Conservation (phyloP, 2,797 vertebrate species). For the Potorous gilbertii region DNA sequence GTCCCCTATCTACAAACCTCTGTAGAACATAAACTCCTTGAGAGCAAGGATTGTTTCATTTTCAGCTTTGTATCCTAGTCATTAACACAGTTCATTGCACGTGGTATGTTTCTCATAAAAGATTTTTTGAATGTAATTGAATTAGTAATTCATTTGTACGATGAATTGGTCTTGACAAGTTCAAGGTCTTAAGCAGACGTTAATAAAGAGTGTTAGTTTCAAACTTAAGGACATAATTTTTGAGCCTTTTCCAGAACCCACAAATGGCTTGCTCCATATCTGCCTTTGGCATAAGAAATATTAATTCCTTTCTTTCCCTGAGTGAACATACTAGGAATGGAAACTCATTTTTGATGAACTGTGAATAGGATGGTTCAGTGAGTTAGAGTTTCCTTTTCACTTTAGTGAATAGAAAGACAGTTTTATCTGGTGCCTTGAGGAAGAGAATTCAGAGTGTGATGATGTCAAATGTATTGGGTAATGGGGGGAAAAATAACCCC, state of each 20-base stretch:
- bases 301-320: slow-evolving; percentile 28
- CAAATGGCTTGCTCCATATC: not conserved
- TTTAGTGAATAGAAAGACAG: slow-evolving; percentile 19
- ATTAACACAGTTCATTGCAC: not conserved
- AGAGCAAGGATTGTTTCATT: not conserved
- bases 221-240: not conserved
- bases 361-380: slow-evolving; percentile 1
- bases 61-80: not conserved
- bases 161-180: not conserved
- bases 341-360: slow-evolving; percentile 2
- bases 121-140: not conserved
- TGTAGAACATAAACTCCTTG: not conserved
- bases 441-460: slow-evolving; percentile 6
- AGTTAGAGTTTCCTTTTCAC: slow-evolving; percentile 34
- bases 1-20: not conserved
- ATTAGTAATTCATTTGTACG: not conserved
- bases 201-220: not conserved
- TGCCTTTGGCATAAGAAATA: not conserved
- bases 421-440: not conserved
- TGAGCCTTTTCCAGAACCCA: not conserved
- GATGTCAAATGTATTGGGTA: not conserved
- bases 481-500: not conserved
- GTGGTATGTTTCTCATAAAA: not conserved
- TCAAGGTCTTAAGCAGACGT: not conserved
- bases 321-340: slow-evolving; percentile 1